phyloP scores from a whole-genome alignment of 2,113 vertebrate genomes.

The Nesogale talazaci region DNA sequence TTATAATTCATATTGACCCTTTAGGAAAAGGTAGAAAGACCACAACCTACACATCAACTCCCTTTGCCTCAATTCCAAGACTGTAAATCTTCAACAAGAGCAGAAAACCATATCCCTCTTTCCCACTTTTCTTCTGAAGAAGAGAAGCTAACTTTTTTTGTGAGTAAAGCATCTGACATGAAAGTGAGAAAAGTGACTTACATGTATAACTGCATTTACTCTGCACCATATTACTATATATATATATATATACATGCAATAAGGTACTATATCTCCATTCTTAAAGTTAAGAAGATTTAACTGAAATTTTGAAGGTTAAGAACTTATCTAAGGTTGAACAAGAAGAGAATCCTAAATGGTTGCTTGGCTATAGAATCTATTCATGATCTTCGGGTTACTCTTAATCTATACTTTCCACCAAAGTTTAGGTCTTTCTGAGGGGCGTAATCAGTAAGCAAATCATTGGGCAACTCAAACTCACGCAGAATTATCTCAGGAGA shows the following conservation, averaged over 20 bases:
- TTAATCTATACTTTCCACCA: background rate
- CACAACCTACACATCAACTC: too few species aligned
- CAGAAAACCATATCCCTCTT: too few species aligned
- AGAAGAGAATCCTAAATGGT: background rate
- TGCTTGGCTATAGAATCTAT: background rate
- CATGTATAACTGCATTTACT: too few species aligned
- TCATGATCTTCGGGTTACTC: background rate
- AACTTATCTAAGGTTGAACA: background rate
- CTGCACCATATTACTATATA: too few species aligned
- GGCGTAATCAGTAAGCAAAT: background rate
- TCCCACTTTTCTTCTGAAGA: too few species aligned
- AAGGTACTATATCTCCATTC: background rate
- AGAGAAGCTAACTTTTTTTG: too few species aligned
- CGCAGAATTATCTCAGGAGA: background rate
- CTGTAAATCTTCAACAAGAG: too few species aligned
- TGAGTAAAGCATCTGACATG: background rate
- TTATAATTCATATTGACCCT: too few species aligned
- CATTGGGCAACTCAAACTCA: background rate
- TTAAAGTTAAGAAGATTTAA: background rate
- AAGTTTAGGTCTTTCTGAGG: background rate
- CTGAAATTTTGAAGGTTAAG: background rate
- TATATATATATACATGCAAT: background rate
- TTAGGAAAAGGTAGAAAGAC: too few species aligned
- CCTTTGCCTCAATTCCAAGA: too few species aligned
- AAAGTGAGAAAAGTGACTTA: background rate